These are phyloP conservation scores for Otocyon megalotis DNA, from an alignment of 2,113 vertebrate genomes.

Conservation along the genomic window DNA sequence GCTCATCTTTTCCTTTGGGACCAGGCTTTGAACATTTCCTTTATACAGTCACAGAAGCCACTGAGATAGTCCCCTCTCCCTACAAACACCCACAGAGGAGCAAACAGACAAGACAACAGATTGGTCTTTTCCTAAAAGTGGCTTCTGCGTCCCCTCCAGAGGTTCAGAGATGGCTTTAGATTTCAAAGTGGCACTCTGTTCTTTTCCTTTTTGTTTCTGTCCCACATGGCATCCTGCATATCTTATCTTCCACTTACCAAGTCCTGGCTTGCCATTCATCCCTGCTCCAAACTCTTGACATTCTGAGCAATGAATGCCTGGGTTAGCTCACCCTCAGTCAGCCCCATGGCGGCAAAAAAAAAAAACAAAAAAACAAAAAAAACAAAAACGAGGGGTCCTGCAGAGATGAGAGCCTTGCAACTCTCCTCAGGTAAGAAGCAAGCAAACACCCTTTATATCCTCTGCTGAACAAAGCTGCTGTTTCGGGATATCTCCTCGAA, in stretches of 20 bases:
- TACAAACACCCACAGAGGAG: neutral
- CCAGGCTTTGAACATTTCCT: neutral
- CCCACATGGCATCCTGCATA: neutral
- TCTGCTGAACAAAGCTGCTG: slow-evolving; percentile 42
- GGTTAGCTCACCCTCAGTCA: neutral
- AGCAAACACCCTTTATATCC: slow-evolving; percentile 49
- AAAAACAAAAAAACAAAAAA: neutral
- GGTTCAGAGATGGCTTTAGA: neutral
- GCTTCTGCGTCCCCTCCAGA: neutral
- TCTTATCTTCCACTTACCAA: neutral
- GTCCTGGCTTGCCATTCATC: neutral
- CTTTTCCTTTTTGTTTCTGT: neutral
- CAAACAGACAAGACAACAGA: neutral
- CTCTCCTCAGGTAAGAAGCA: slow-evolving; percentile 46
- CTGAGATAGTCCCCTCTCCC: neutral
- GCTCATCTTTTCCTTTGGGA: neutral
- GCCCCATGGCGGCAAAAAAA: neutral
- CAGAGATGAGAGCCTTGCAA: neutral
- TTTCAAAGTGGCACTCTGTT: neutral
- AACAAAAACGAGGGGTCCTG: neutral
- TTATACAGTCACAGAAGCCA: neutral
- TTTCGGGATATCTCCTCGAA: slow-evolving; percentile 53
- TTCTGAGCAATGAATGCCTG: slow-evolving; percentile 11
- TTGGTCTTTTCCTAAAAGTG: neutral
- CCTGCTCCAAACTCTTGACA: neutral